Base-by-base conservation (phyloP, 2,113 vertebrate genomes). In the Globicephala melas region DNA sequence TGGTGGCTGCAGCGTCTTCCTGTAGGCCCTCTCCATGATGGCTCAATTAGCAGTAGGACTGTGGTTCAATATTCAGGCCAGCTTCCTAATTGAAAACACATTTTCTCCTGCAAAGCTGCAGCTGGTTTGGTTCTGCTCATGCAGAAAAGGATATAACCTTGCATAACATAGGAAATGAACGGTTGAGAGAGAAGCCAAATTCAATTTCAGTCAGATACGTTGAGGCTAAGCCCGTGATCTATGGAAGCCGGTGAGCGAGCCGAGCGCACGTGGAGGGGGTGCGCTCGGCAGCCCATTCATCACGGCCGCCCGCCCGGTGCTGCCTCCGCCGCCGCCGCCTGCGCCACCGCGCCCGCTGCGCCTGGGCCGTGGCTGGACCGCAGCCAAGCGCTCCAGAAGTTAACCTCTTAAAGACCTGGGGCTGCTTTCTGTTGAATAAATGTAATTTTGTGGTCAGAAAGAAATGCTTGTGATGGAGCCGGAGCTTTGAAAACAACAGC, bases 161-260 rank as follows among this genome's bases (percentile, higher is more conserved):
- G 98, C 99, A 99, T 99, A 99, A 99, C 98, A 99, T 99, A 98
- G 99, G 99, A 99, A 99, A 99, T 99, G 98, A 99, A 99, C 98
- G 98, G 98, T 99, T 99, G 99, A 99, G 99, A 98, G 99, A 99
- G 99, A 99, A 99, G 99, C 99, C 99, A 99, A 99, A 99, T 99
- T 99, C 99, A 99, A 99, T 99, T 99, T 99, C 98, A 99, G 98
- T 99, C 99, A 99, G 99, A 99, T 99, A 98, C 98, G 99, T 98
- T 98, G 98, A 99, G 99, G 98, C 99, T 98, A 98, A 98, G 98
- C 98, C 99, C 98, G 95, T 99, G 98, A 99, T 99, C 98, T 99
- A 98, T 99, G 99, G 98, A 98, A 98, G 98, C 98, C 97, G 82
- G 98, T 98, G 98, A 98, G 98, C 97, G 98, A 98, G 97, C 98